Evolutionary conservation across 1,140 invertebrate species (phyloP).

Genomic region (Heliconius congener): DNA sequence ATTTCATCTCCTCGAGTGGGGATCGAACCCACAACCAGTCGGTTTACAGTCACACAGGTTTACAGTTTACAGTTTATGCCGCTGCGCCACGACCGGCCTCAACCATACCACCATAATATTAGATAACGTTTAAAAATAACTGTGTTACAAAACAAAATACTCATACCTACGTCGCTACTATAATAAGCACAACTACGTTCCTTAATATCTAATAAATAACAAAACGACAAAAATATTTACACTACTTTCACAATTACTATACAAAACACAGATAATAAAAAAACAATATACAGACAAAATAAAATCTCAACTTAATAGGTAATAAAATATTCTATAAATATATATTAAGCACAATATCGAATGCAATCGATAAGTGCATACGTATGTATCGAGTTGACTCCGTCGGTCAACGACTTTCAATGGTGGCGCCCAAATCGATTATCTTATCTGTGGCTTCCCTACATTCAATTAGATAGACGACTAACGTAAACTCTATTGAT

Average conservation of each 20-base stretch:
- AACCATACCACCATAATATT: too few species aligned
- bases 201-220: not conserved
- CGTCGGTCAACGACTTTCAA: slow-evolving; percentile 61
- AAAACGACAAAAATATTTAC: not conserved
- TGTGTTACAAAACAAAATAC: not conserved
- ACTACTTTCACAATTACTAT: not conserved
- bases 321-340: not conserved
- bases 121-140: too few species aligned
- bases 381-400: not conserved
- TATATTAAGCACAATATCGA: not conserved
- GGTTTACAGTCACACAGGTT: too few species aligned
- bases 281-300: too few species aligned
- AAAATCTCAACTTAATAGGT: not conserved
- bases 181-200: not conserved
- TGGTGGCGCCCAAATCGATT: slow-evolving; percentile 59
- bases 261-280: not conserved
- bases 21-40: too few species aligned
- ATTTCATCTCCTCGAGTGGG: too few species aligned
- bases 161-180: not conserved
- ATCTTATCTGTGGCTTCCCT: slow-evolving; percentile 66
- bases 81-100: too few species aligned
- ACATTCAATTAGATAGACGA: slow-evolving; percentile 51
- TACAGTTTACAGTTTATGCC: too few species aligned
- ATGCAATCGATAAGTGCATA: slow-evolving; percentile 5
- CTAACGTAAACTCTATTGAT: slow-evolving; percentile 17